Percentiles rank a stretch among this genome's conserved stretches.
Conservation (phyloP, 2,888 invertebrate species). For the Leistus spinibarbis region DNA sequence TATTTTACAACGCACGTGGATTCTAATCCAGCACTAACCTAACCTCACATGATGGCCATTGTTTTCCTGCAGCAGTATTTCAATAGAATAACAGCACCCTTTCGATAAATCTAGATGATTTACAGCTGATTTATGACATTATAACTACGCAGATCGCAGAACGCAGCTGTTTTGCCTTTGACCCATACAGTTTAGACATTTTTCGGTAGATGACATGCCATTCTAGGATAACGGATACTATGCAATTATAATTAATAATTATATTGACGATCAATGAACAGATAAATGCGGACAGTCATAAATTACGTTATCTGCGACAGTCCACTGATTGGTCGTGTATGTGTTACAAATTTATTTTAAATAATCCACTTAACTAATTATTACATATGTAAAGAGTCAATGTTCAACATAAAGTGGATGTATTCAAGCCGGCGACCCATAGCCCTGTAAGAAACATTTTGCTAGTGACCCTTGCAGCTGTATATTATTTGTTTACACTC, state of each 20-base stretch:
- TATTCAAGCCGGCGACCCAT: not conserved
- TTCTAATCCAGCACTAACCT: too few species aligned
- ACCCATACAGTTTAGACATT: not conserved
- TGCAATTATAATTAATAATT: constrained; percentile 2
- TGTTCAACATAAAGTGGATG: not conserved
- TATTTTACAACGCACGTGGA: too few species aligned
- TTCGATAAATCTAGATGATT: not conserved
- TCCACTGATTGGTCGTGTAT: not conserved
- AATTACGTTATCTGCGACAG: constrained; percentile 2
- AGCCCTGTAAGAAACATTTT: constrained; percentile 4
- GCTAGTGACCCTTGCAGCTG: constrained; percentile 6
- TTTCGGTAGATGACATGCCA: not conserved
- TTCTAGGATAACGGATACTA: not conserved
- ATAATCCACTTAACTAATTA: constrained; percentile 7
- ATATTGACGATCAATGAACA: not conserved
- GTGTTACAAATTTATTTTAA: not conserved
- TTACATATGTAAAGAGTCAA: not conserved
- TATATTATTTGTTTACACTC: constrained; percentile 10
- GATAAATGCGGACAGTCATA: not conserved
- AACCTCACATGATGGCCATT: too few species aligned
- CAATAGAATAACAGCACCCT: not conserved
- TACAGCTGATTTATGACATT: not conserved
- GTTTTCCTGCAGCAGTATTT: too few species aligned
- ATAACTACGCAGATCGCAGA: not conserved
- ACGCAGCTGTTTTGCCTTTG: not conserved